A percentile compares a stretch with the other conserved stretches of the same genome.
Conservation (phyloP, 2,113 vertebrate genomes). For the Cyprinodon variegatus region DNA sequence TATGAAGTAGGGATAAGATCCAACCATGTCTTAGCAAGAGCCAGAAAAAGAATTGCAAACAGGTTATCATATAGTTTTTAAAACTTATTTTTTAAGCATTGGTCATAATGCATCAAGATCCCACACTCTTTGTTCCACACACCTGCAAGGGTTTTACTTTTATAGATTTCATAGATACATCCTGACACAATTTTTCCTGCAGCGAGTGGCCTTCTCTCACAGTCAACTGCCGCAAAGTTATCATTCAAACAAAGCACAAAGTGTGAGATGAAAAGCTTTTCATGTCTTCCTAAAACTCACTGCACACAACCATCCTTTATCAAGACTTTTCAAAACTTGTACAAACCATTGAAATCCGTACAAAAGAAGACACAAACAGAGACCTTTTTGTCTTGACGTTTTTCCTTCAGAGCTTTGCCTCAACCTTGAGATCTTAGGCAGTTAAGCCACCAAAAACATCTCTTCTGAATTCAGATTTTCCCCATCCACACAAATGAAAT, state of each 20-base stretch:
- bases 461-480: conserved; percentile 16
- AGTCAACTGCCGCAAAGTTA: conserved; percentile 63
- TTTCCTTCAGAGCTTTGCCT: conserved; percentile 37
- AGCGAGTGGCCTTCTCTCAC: conserved; percentile 70
- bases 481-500: neutral
- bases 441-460: conserved; percentile 35
- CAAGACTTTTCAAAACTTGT: conserved; percentile 48
- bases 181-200: conserved; percentile 51
- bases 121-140: neutral
- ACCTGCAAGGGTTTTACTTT: conserved; percentile 16
- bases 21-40: neutral
- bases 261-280: conserved; percentile 66
- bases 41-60: neutral
- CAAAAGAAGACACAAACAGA: conserved; percentile 36
- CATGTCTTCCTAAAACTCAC: conserved; percentile 56
- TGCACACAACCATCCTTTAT: conserved; percentile 54
- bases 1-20: neutral
- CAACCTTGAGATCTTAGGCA: conserved; percentile 43
- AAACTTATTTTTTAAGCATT: conserved; percentile 83
- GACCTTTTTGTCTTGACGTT: conserved; percentile 47
- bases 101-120: conserved; percentile 42
- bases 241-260: conserved; percentile 70
- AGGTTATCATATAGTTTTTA: neutral
- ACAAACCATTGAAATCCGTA: conserved; percentile 50
- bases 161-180: conserved; percentile 55